Evolutionary conservation across 2,113 vertebrate species (phyloP).

Genomic region (Pica pica): DNA sequence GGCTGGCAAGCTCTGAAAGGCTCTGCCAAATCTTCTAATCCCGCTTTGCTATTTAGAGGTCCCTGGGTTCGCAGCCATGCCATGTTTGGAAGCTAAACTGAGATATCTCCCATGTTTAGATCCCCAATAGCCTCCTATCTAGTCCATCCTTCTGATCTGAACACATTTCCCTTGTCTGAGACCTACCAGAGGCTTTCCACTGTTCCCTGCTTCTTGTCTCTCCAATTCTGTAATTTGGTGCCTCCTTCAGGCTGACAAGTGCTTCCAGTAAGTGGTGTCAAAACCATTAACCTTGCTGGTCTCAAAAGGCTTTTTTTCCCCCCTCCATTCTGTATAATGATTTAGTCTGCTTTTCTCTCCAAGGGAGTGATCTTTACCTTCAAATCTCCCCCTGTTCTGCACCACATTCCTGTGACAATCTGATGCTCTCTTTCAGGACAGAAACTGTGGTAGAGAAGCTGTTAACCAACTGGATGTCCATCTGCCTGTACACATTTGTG

Average conservation of each 20-base stretch:
- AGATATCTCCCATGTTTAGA: background rate
- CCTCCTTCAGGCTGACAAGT: background rate
- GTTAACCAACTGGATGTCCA: conserved; percentile 99
- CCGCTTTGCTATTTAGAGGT: background rate
- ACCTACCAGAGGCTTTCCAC: background rate
- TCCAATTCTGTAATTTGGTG: conserved; percentile 2
- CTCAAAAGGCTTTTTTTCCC: background rate
- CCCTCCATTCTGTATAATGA: background rate
- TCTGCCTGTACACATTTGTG: conserved; percentile 92
- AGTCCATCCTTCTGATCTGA: background rate
- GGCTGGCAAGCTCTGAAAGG: background rate
- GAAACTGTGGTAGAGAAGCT: conserved; percentile 98
- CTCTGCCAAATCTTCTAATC: background rate
- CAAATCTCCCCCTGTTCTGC: background rate
- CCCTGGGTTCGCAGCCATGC: background rate
- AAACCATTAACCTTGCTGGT: background rate
- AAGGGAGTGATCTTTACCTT: background rate
- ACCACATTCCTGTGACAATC: background rate
- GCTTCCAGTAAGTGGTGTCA: background rate
- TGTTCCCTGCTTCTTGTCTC: background rate
- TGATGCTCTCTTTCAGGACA: conserved; percentile 77
- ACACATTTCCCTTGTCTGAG: background rate
- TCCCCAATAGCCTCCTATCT: background rate
- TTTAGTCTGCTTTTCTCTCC: background rate
- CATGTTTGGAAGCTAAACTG: background rate